Percentiles rank a stretch among this genome's conserved stretches.
Conservation (phyloP, 2,888 invertebrate species). For the Ochropleura plecta region DNA sequence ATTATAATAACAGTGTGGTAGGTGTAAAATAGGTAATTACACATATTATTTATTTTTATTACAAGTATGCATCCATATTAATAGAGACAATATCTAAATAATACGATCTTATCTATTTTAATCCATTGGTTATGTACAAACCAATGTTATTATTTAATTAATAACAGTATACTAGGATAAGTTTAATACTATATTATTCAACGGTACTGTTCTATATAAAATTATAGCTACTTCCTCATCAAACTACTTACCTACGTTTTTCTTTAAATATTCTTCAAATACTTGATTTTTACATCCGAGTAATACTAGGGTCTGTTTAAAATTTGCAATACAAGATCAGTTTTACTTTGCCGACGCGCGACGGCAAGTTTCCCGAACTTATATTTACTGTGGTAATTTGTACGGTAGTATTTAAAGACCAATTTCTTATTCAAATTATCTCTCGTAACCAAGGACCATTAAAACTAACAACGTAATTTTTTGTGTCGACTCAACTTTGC, state of each 20-base stretch:
- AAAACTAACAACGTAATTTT: constrained; percentile 14
- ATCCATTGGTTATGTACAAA: constrained; percentile 1
- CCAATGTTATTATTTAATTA: not conserved
- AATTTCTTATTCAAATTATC: constrained; percentile 7
- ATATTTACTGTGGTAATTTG: constrained; percentile 40
- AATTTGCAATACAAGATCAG: constrained; percentile 5
- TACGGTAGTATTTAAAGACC: not conserved
- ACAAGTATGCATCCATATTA: constrained; percentile 9
- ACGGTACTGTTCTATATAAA: constrained; percentile 9
- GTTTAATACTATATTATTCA: not conserved
- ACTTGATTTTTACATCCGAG: constrained; percentile 1
- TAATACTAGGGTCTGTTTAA: not conserved
- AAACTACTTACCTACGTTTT: constrained; percentile 37
- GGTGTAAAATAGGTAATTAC: constrained; percentile 11
- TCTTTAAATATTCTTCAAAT: constrained; percentile 6
- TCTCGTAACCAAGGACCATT: not conserved
- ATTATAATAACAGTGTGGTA: constrained; percentile 20
- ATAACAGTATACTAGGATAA: constrained; percentile 1
- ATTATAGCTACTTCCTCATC: constrained; percentile 37
- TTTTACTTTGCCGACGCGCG: constrained; percentile 62
- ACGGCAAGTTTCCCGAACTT: constrained; percentile 65
- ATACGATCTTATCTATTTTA: constrained; percentile 11
- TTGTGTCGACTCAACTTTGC: constrained; percentile 7
- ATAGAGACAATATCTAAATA: constrained; percentile 17
- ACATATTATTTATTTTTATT: not conserved